These are phyloP conservation scores for Xenops minutus DNA, from an alignment of 2,797 vertebrate species.

Conservation along the genomic window DNA sequence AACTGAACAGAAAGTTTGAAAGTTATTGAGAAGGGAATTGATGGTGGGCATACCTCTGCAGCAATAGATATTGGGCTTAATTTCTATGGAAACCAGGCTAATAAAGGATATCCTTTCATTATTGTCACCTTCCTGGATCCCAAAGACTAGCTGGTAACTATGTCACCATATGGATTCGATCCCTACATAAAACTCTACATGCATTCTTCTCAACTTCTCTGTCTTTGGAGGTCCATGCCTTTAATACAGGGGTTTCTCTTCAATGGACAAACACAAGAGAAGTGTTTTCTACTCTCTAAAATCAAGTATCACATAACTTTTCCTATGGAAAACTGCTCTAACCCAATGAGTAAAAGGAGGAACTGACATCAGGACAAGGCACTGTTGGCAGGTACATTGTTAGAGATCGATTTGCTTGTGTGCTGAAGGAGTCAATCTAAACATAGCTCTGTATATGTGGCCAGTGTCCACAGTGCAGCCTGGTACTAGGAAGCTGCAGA, in stretches of 20 bases:
- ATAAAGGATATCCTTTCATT: not conserved
- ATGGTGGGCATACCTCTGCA: not conserved
- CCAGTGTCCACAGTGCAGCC: not conserved
- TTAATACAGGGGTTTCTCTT: not conserved
- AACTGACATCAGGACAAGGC: not conserved
- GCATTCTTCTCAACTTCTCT: not conserved
- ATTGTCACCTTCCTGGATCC: not conserved
- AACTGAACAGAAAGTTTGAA: not conserved
- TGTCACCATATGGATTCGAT: not conserved
- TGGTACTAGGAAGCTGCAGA: not conserved
- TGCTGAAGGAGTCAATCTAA: not conserved
- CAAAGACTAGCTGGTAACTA: not conserved
- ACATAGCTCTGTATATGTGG: rapidly evolving
- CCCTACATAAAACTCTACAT: not conserved
- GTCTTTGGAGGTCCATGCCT: not conserved
- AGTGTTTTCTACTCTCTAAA: not conserved
- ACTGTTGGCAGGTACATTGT: not conserved
- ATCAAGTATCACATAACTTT: not conserved
- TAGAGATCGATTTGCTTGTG: not conserved
- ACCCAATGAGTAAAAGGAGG: not conserved
- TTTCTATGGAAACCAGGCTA: not conserved
- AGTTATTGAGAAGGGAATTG: not conserved
- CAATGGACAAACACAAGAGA: not conserved
- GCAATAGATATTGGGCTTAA: not conserved
- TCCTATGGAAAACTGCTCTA: not conserved